These are phyloP conservation scores for Oscheius sp. DNA, from an alignment of 2,888 invertebrate species.

Conservation along the genomic window DNA sequence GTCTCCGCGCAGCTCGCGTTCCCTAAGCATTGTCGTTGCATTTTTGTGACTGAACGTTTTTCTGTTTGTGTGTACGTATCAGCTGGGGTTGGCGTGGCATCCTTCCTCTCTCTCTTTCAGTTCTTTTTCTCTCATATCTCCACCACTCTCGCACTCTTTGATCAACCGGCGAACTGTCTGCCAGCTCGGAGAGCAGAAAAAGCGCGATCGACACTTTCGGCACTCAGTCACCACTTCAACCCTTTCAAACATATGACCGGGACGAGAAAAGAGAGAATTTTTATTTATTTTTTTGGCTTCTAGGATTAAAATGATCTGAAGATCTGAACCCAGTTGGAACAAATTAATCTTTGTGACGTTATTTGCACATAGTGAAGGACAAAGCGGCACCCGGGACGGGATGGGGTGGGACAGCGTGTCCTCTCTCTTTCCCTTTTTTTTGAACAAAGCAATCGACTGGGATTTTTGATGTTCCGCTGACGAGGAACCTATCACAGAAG, in stretches of 20 bases:
- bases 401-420: background rate
- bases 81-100: slow-evolving; percentile 35
- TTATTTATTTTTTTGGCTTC: background rate
- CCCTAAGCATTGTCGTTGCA: slow-evolving; percentile 8
- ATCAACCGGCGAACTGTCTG: slow-evolving; percentile 26
- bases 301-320: background rate
- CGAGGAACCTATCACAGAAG: slow-evolving; percentile 10
- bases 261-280: slow-evolving; percentile 6
- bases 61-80: slow-evolving; percentile 32
- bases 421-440: slow-evolving; percentile 7
- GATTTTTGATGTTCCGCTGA: slow-evolving; percentile 27
- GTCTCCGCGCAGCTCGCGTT: background rate
- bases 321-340: background rate
- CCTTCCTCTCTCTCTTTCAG: slow-evolving; percentile 4
- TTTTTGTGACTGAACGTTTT: slow-evolving; percentile 30
- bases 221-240: slow-evolving; percentile 29
- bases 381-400: background rate
- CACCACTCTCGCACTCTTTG: slow-evolving; percentile 12
- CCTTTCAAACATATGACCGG: slow-evolving; percentile 29
- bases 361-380: slow-evolving; percentile 24
- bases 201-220: slow-evolving; percentile 31
- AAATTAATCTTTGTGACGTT: slow-evolving; percentile 24
- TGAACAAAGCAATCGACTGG: slow-evolving; percentile 19
- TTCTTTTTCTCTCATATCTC: slow-evolving; percentile 19
- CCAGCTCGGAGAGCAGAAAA: slow-evolving; percentile 28